Conservation (phyloP, 1,140 invertebrate genomes). For the Anagrus nilaparvatae region DNA sequence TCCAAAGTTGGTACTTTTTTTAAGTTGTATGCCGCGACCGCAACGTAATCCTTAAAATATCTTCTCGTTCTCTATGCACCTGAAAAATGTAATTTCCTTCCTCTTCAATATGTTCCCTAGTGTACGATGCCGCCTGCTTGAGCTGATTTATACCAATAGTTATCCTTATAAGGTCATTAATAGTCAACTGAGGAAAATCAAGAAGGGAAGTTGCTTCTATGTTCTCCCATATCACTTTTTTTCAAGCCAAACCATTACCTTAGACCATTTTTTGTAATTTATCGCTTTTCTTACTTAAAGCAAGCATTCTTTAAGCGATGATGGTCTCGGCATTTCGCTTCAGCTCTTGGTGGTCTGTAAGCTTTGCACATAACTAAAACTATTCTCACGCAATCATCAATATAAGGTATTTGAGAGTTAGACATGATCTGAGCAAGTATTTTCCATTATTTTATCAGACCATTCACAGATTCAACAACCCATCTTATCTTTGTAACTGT, state of each 20-base stretch:
- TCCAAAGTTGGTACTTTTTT: constrained; percentile 5
- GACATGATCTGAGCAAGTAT: not conserved
- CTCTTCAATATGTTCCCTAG: not conserved
- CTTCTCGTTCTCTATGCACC: constrained; percentile 2
- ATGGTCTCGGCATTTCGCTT: not conserved
- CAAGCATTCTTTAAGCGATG: not conserved
- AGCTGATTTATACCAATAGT: not conserved
- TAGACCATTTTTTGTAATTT: not conserved
- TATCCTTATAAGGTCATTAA: not conserved
- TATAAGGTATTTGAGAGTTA: not conserved
- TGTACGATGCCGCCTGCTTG: not conserved
- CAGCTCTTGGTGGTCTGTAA: not conserved
- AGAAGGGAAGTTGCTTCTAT: not conserved
- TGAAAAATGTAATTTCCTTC: constrained; percentile 2
- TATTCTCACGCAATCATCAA: not conserved
- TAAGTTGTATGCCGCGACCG: not conserved
- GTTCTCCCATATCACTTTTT: not conserved
- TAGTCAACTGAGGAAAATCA: not conserved
- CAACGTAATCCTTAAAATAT: constrained; percentile 6
- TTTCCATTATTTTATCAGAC: constrained; percentile 5
- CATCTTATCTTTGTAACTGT: too few relatives aligned
- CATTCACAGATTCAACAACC: too few relatives aligned
- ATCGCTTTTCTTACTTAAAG: not conserved
- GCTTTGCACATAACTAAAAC: not conserved
- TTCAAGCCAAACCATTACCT: not conserved